Conservation (phyloP, 1,140 invertebrate species). For the Drosophila mauritiana region DNA sequence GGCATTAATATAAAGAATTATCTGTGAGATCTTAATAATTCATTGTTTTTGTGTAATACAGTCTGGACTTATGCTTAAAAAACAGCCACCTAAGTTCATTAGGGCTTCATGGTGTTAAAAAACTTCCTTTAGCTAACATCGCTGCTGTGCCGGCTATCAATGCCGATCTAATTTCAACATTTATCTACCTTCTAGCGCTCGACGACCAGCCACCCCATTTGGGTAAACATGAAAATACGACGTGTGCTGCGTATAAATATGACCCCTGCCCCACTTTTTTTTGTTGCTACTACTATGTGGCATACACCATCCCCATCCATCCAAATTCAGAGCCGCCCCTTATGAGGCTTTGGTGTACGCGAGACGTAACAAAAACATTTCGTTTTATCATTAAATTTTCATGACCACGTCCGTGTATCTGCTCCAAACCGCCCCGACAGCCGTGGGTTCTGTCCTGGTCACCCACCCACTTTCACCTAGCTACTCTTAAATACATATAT, state of each 20-base stretch:
- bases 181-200: constrained; percentile 66
- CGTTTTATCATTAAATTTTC: constrained; percentile 83
- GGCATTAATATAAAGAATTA: too few relatives aligned
- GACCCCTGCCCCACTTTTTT: constrained; percentile 5
- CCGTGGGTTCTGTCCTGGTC: constrained; percentile 42
- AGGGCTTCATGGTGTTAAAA: constrained; percentile 6
- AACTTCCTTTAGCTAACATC: constrained; percentile 2
- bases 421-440: constrained; percentile 36
- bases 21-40: too few relatives aligned
- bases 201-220: constrained; percentile 46
- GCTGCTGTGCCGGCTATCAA: constrained; percentile 51
- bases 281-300: background rate
- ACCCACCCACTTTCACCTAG: constrained; percentile 10
- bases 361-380: constrained; percentile 79
- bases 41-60: too few relatives aligned
- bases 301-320: constrained; percentile 3
- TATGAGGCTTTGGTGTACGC: constrained; percentile 31
- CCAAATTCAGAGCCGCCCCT: constrained; percentile 16
- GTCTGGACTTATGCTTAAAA: background rate
- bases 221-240: constrained; percentile 57
- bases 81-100: background rate
- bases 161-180: constrained; percentile 75
- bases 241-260: constrained; percentile 71
- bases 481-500: background rate
- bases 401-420: constrained; percentile 65